Evolutionary conservation across 2,888 invertebrate genomes (phyloP).

Genomic region (Drosophila tanythrix): DNA sequence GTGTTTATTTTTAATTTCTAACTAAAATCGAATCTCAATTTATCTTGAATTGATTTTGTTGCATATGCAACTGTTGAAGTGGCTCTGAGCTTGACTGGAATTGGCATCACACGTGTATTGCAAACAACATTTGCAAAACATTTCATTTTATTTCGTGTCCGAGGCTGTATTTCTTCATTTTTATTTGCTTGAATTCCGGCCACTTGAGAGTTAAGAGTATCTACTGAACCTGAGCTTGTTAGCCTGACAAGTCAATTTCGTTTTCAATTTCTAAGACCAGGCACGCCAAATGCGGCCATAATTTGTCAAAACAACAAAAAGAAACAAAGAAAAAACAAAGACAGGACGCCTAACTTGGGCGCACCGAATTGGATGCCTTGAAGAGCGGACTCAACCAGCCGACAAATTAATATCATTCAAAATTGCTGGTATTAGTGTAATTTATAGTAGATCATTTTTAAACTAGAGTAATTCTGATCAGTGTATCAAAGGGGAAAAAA

Average conservation of each 20-base stretch:
- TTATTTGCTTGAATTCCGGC: slow-evolving; percentile 32
- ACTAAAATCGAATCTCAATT: not conserved
- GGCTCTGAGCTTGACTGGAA: not conserved
- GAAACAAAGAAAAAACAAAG: slow-evolving; percentile 6
- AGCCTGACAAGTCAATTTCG: slow-evolving; percentile 73
- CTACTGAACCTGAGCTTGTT: slow-evolving; percentile 63
- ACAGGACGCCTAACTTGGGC: not conserved
- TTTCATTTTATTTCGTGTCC: not conserved
- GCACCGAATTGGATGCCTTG: not conserved
- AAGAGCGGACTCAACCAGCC: not conserved
- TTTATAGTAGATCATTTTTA: not conserved
- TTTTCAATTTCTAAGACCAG: slow-evolving; percentile 68
- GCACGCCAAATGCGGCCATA: slow-evolving; percentile 70
- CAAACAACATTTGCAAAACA: not conserved
- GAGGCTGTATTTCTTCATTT: not conserved
- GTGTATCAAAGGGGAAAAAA: too few relatives aligned
- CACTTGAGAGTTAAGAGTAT: slow-evolving; percentile 55
- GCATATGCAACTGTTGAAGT: not conserved
- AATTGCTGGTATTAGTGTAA: not conserved
- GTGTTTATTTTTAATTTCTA: not conserved
- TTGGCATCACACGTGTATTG: not conserved
- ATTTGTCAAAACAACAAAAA: slow-evolving; percentile 66
- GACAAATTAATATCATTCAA: too few relatives aligned
- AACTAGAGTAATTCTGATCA: not conserved
- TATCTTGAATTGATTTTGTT: not conserved